phyloP scores from a whole-genome alignment of 2,888 invertebrate genomes.

The Polymixis flavicincta region DNA sequence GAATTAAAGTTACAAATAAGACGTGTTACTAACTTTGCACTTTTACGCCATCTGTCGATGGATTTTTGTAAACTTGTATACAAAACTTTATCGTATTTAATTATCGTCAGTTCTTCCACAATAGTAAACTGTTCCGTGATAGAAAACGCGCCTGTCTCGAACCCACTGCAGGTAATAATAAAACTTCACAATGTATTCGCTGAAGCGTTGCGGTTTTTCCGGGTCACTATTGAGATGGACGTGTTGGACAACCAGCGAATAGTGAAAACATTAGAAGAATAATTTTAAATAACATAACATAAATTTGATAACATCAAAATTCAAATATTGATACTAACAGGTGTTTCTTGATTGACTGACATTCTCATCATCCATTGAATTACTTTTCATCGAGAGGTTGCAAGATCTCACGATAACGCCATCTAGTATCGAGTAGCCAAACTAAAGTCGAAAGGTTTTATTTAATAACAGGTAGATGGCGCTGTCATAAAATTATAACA shows the following conservation, averaged over 20 bases:
- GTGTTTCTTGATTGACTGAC: neutral
- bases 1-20: neutral
- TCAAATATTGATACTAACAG: neutral
- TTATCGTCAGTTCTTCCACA: neutral
- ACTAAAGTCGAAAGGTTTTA: slow-evolving; percentile 51
- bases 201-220: slow-evolving; percentile 5
- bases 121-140: neutral
- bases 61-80: neutral
- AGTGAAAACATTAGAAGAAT: neutral
- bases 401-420: slow-evolving; percentile 46
- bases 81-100: neutral
- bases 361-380: too few species aligned
- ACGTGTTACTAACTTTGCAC: neutral
- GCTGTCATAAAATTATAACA: slow-evolving; percentile 31
- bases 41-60: slow-evolving; percentile 36
- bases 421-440: slow-evolving; percentile 80
- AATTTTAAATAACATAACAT: too few species aligned
- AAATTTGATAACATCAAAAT: too few species aligned
- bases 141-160: neutral
- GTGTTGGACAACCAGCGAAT: too few species aligned
- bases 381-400: too few species aligned
- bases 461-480: slow-evolving; percentile 66
- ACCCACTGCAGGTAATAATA: neutral
- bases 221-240: neutral
- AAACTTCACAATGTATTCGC: neutral